These are phyloP conservation scores for Chrysopa pallens DNA, from an alignment of 1,140 invertebrate genomes.

Conservation along the genomic window DNA sequence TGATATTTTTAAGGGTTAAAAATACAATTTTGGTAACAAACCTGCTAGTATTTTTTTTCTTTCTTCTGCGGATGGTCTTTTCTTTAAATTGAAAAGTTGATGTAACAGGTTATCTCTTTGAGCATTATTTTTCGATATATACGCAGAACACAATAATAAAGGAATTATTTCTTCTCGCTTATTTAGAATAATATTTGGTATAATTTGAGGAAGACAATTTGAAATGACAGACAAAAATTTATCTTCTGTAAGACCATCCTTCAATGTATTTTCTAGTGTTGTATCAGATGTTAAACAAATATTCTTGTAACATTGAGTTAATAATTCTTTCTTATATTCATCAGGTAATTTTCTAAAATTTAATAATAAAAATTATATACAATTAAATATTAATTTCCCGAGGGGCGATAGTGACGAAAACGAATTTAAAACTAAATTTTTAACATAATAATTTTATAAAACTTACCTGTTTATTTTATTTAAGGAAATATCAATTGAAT, in stretches of 20 bases:
- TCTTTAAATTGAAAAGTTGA: conserved; percentile 57
- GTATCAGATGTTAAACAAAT: conserved; percentile 15
- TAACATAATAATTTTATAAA: no score
- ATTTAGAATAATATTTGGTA: conserved; percentile 49
- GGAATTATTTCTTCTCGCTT: conserved; percentile 59
- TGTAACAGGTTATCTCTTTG: conserved; percentile 49
- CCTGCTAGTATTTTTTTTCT: conserved; percentile 46
- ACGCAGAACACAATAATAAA: conserved; percentile 43
- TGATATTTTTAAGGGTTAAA: no score
- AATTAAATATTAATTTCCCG: no score
- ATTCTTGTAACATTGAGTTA: conserved; percentile 23
- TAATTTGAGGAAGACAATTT: conserved; percentile 35
- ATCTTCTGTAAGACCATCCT: conserved; percentile 21
- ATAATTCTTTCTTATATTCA: conserved; percentile 33
- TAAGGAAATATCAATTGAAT: no score
- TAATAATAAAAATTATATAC: no score
- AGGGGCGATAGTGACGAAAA: no score
- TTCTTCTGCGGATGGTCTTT: conserved; percentile 51
- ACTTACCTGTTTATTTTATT: no score
- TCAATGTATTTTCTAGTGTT: conserved; percentile 23
- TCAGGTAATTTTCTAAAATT: conserved; percentile 24
- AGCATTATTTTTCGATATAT: conserved; percentile 35
- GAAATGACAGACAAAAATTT: conserved; percentile 25
- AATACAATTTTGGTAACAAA: conserved; percentile 14
- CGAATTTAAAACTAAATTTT: no score